phyloP scores from a whole-genome alignment of 2,113 vertebrate species.

The Haliaeetus leucogaster region DNA sequence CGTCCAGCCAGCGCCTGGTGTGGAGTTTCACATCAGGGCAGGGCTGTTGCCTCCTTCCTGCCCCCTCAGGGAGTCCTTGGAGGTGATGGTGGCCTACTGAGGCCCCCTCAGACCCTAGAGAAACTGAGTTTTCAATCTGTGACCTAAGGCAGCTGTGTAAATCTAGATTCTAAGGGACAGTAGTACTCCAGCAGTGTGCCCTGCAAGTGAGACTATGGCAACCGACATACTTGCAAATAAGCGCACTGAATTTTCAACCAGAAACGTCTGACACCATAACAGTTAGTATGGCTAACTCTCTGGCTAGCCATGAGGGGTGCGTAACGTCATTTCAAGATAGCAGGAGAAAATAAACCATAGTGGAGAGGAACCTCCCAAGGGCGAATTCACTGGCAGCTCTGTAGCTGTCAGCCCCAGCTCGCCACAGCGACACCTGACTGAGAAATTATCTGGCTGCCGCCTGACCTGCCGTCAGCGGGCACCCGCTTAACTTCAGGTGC shows the following conservation, averaged over 20 bases:
- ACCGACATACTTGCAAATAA: not conserved
- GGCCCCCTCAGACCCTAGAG: not conserved
- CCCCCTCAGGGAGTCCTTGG: not conserved
- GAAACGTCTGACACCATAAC: not conserved
- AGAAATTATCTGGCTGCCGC: not conserved
- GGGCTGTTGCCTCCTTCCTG: not conserved
- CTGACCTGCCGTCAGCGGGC: not conserved
- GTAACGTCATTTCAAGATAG: not conserved
- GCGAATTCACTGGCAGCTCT: not conserved
- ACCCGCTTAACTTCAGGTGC: not conserved
- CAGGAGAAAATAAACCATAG: not conserved
- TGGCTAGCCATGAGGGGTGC: not conserved
- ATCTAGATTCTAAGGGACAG: not conserved
- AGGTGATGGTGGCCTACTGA: not conserved
- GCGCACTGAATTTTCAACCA: not conserved
- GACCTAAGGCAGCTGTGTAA: not conserved
- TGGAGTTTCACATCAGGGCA: not conserved
- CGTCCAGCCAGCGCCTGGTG: fast-evolving
- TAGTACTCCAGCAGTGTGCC: not conserved
- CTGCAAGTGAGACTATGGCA: not conserved
- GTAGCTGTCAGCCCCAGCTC: not conserved
- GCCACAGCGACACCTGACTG: not conserved
- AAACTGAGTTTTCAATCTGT: not conserved
- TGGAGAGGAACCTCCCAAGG: not conserved
- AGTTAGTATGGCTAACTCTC: not conserved